Conservation (phyloP, 2,797 vertebrate species). For the Scyliorhinus canicula region DNA sequence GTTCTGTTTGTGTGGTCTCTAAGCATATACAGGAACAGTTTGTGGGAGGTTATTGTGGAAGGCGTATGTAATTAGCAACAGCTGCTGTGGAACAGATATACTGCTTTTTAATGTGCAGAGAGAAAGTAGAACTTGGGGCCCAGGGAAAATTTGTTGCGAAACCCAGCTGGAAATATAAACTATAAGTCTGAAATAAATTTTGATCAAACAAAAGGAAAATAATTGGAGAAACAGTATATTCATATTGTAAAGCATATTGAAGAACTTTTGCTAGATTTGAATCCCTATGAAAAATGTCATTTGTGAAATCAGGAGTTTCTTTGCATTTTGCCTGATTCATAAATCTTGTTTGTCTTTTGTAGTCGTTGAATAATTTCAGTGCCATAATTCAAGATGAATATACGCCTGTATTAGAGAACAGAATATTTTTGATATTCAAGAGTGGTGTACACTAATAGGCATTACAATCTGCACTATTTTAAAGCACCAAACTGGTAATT, state of each 20-base stretch:
- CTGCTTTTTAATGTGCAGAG: not conserved
- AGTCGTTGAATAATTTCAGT: not conserved
- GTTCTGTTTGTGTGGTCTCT: slow-evolving; percentile 32
- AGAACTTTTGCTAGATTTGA: not conserved
- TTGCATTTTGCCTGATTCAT: not conserved
- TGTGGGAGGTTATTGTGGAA: slow-evolving; percentile 29
- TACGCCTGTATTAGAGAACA: not conserved
- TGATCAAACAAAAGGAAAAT: not conserved
- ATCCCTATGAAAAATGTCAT: not conserved
- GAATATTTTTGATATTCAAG: not conserved
- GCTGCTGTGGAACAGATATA: not conserved
- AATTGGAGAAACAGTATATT: not conserved
- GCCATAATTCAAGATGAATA: not conserved
- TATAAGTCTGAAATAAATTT: too few relatives aligned
- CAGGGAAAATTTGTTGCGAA: not conserved
- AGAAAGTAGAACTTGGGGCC: not conserved
- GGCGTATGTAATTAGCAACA: slow-evolving; percentile 11
- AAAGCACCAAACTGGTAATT: not conserved
- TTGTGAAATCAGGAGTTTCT: not conserved
- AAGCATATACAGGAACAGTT: slow-evolving; percentile 18
- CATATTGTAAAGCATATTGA: not conserved
- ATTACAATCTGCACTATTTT: not conserved
- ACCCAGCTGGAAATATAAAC: not conserved
- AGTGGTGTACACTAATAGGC: not conserved
- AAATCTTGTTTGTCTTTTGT: not conserved